phyloP scores from a whole-genome alignment of 2,888 invertebrate species.

The Herminia tarsipennalis region DNA sequence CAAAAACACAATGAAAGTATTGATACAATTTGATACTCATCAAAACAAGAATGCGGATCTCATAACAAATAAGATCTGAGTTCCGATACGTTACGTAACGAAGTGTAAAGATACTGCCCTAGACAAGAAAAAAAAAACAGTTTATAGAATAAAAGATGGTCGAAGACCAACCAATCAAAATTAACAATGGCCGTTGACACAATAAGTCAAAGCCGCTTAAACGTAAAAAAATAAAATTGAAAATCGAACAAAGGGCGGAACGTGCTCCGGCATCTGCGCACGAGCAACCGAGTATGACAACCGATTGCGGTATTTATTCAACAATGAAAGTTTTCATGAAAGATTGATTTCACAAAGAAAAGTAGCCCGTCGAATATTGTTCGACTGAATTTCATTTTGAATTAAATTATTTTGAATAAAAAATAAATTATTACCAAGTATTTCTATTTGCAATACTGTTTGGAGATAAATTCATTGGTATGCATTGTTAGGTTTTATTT shows the following conservation, averaged over 20 bases:
- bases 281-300: slow-evolving; percentile 53
- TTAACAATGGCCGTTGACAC: slow-evolving; percentile 66
- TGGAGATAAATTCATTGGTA: no score
- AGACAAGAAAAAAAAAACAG: slow-evolving; percentile 48
- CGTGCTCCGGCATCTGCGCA: slow-evolving; percentile 64
- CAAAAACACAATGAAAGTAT: slow-evolving; percentile 33
- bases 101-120: slow-evolving; percentile 43
- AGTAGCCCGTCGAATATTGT: slow-evolving; percentile 10
- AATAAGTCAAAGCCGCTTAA: slow-evolving; percentile 55
- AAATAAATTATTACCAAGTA: no score
- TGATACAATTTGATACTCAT: slow-evolving; percentile 41
- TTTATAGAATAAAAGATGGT: slow-evolving; percentile 57
- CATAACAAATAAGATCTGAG: slow-evolving; percentile 53
- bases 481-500: no score
- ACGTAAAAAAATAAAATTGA: slow-evolving; percentile 55
- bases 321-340: slow-evolving; percentile 27
- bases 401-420: not conserved
- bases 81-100: slow-evolving; percentile 49
- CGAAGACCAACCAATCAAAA: slow-evolving; percentile 64
- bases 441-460: no score
- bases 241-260: slow-evolving; percentile 68
- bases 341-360: slow-evolving; percentile 14
- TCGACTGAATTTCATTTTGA: not conserved
- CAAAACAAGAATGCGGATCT: slow-evolving; percentile 52
- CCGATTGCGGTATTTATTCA: slow-evolving; percentile 45